Evolutionary conservation across 2,113 vertebrate species (phyloP).

Genomic region (Halcyon malimbica): DNA sequence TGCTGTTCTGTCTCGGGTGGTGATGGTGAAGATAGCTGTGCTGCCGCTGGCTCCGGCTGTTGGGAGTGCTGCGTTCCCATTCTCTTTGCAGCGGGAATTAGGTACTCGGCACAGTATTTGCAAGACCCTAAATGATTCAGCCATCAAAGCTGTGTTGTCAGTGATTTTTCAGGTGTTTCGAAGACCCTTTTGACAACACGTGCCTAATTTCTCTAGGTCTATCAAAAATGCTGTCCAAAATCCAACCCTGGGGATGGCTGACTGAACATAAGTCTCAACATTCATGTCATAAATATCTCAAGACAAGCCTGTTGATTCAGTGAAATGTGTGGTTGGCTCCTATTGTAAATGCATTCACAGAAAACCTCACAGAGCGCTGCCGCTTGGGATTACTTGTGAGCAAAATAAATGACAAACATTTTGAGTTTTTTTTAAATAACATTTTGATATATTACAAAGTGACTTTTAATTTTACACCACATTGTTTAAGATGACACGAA

Average conservation of each 20-base stretch:
- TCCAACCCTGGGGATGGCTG: neutral
- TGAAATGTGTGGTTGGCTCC: slow-evolving; percentile 61
- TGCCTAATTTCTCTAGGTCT: neutral
- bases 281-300: slow-evolving; percentile 50
- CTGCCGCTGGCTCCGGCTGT: neutral
- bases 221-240: neutral
- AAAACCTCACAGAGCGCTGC: slow-evolving; percentile 51
- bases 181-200: neutral
- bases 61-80: neutral
- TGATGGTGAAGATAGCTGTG: neutral
- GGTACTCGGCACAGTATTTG: neutral
- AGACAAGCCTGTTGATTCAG: slow-evolving; percentile 54
- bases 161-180: neutral
- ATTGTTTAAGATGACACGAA: slow-evolving; percentile 31
- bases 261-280: slow-evolving; percentile 52
- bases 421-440: neutral
- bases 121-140: neutral
- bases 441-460: slow-evolving; percentile 52
- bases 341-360: slow-evolving; percentile 57
- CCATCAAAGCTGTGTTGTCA: neutral
- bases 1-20: neutral
- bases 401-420: slow-evolving; percentile 46
- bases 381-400: slow-evolving; percentile 25
- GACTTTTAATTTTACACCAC: slow-evolving; percentile 52
- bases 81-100: neutral